phyloP scores from a whole-genome alignment of 2,888 invertebrate genomes.

The Apamea monoglypha region DNA sequence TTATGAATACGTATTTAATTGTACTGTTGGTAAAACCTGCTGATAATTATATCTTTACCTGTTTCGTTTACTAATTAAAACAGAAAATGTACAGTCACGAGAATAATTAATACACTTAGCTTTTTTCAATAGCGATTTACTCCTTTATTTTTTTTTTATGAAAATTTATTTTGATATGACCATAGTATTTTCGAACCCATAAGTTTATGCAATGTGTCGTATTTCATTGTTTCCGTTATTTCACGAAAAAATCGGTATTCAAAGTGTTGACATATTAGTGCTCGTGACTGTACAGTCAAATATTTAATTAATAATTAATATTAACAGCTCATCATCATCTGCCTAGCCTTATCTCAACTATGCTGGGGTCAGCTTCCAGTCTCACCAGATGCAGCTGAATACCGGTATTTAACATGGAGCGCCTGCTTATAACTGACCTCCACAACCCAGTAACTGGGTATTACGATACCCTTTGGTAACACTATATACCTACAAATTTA shows the following conservation, averaged over 20 bases:
- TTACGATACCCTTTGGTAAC: background rate
- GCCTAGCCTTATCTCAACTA: background rate
- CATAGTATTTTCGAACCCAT: no score
- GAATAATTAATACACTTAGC: no score
- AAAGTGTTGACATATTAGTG: no score
- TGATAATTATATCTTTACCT: background rate
- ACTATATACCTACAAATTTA: no score
- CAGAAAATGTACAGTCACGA: background rate
- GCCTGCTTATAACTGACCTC: background rate
- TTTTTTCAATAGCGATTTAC: no score
- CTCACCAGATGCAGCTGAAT: background rate
- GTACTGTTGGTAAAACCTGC: background rate
- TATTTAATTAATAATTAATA: background rate
- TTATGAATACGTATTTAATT: constrained; percentile 15
- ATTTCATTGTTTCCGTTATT: no score
- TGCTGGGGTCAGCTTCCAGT: background rate
- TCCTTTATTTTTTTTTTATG: no score
- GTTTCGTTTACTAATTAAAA: constrained; percentile 6
- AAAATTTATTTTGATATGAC: no score
- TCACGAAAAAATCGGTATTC: no score
- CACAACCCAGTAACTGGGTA: background rate
- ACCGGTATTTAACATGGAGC: background rate
- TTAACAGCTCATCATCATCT: background rate
- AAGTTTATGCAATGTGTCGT: no score
- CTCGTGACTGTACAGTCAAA: background rate